Conservation (phyloP, 30 jellyfish, hydroid and myxozoan genomes). For the Hydractinia symbiolongicarpus region DNA sequence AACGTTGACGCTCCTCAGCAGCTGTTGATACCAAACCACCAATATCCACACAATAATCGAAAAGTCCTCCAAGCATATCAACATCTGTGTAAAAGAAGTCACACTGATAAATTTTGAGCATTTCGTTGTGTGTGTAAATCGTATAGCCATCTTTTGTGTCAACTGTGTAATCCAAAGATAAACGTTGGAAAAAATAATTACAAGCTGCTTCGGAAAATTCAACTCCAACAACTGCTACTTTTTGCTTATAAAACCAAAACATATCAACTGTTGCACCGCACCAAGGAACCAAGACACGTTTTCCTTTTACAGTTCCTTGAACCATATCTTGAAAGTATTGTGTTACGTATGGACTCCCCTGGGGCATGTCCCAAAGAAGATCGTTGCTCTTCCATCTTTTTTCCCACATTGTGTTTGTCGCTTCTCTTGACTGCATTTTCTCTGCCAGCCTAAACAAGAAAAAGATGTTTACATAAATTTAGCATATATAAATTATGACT, state of each 20-base stretch:
- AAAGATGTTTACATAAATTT: too few species aligned
- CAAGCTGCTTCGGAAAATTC: constrained; percentile 51
- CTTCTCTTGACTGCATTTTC: too few species aligned
- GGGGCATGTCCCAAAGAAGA: constrained; percentile 6
- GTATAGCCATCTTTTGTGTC: constrained; percentile 22
- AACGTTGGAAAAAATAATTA: constrained; percentile 41
- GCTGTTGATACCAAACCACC: not conserved
- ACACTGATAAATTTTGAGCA: not conserved
- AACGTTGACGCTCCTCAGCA: constrained; percentile 13
- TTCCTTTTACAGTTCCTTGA: constrained; percentile 7
- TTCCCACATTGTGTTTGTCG: too few species aligned
- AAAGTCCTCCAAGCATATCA: not conserved
- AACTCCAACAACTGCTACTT: constrained; percentile 60
- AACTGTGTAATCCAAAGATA: constrained; percentile 33
- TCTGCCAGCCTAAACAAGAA: too few species aligned
- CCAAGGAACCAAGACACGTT: constrained; percentile 50
- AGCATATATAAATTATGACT: too few species aligned
- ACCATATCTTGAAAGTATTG: not conserved
- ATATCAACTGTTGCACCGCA: constrained; percentile 69
- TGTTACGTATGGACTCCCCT: constrained; percentile 10
- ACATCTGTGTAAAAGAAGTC: not conserved
- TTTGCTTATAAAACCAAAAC: constrained; percentile 50
- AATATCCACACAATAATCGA: constrained; percentile 19
- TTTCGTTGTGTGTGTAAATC: not conserved
- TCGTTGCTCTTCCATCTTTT: too few species aligned